Conservation (phyloP, 1,140 invertebrate genomes). For the Melanaphis sacchari region DNA sequence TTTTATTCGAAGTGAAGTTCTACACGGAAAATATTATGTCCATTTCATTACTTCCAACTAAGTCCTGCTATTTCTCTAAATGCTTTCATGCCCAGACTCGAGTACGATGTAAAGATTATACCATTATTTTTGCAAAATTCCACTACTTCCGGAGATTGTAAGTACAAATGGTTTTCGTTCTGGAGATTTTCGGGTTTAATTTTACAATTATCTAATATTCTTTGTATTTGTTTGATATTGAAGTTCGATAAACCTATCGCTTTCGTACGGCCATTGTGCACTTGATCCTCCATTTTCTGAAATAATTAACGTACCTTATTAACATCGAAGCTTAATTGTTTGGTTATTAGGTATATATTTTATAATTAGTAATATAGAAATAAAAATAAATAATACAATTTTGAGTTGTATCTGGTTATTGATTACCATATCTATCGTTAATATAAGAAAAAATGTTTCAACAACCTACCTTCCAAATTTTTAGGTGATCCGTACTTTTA, state of each 20-base stretch:
- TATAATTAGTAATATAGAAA: neutral
- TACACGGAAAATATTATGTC: neutral
- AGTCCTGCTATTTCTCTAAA: neutral
- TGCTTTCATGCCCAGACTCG: neutral
- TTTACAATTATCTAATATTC: slow-evolving; percentile 60
- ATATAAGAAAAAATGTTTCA: neutral
- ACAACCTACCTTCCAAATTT: neutral
- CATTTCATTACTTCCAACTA: neutral
- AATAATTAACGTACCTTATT: neutral
- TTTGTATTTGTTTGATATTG: slow-evolving; percentile 62
- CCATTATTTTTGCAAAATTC: neutral
- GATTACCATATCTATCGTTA: too few species aligned
- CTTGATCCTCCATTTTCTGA: neutral
- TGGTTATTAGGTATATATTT: neutral
- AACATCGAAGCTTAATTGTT: neutral
- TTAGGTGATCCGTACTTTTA: neutral
- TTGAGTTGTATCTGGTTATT: too few species aligned
- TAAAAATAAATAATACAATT: neutral
- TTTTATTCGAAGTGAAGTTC: neutral
- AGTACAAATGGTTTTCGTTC: slow-evolving; percentile 83
- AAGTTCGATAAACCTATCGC: slow-evolving; percentile 64
- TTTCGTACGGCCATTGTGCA: neutral
- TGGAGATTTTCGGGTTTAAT: slow-evolving; percentile 65
- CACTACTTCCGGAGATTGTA: slow-evolving; percentile 72
- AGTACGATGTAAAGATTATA: neutral